phyloP scores from a whole-genome alignment of 1,140 invertebrate genomes.

The Eufriesea mexicana region DNA sequence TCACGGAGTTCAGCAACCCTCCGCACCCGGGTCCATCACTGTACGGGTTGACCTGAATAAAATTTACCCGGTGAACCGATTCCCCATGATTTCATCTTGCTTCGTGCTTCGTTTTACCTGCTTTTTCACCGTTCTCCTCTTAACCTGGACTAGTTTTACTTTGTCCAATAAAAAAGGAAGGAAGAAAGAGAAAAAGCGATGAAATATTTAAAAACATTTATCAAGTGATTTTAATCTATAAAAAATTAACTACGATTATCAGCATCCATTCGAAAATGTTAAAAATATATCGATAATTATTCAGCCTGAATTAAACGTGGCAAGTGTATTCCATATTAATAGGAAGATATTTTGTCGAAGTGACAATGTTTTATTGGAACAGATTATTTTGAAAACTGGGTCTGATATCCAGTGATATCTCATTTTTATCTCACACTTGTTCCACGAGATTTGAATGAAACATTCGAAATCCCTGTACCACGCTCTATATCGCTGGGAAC shows the following conservation, averaged over 20 bases:
- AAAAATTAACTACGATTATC: neutral
- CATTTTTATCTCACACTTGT: too few relatives aligned
- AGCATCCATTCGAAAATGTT: too few relatives aligned
- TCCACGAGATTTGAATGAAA: neutral
- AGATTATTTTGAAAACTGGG: neutral
- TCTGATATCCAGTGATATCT: neutral
- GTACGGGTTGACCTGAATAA: conserved; percentile 60
- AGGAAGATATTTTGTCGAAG: neutral
- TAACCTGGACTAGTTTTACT: neutral
- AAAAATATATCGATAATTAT: too few relatives aligned
- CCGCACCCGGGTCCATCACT: conserved; percentile 44
- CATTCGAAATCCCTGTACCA: neutral
- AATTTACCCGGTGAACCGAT: conserved; percentile 35
- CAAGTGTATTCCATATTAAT: neutral
- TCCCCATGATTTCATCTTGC: conserved; percentile 17
- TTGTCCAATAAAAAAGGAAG: too few relatives aligned
- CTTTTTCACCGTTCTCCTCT: neutral
- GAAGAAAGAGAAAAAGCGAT: neutral
- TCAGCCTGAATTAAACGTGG: neutral
- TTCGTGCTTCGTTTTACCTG: neutral
- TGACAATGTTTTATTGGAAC: neutral
- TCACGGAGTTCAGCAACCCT: conserved; percentile 73
- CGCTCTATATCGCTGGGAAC: neutral
- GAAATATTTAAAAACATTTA: neutral
- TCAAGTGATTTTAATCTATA: neutral